Percentiles rank a stretch among this genome's conserved stretches.
These are phyloP conservation scores for Psilopsiagon aurifrons DNA, from an alignment of 2,113 vertebrate genomes.

Conservation along the genomic window DNA sequence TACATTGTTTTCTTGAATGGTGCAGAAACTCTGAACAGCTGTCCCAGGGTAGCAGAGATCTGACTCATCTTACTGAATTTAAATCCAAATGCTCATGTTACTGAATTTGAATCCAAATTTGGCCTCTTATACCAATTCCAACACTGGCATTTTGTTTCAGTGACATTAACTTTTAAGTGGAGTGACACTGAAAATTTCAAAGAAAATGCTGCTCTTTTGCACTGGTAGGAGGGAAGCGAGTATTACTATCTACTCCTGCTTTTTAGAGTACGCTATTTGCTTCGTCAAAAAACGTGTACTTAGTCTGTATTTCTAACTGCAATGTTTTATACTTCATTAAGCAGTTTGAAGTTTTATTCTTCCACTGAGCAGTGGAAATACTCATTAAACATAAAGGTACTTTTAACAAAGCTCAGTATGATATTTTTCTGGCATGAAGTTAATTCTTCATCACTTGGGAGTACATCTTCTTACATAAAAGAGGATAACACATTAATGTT, in stretches of 20 bases:
- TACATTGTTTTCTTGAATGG: not conserved
- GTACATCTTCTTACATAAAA: not conserved
- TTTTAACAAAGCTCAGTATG: not conserved
- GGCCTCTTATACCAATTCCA: not conserved
- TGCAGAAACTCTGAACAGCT: not conserved
- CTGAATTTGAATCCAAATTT: not conserved
- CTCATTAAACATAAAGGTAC: not conserved
- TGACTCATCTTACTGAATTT: not conserved
- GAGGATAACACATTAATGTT: not conserved
- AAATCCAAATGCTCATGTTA: not conserved
- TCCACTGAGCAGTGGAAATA: not conserved
- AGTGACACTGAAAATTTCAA: not conserved
- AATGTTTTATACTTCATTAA: not conserved
- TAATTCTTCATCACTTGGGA: not conserved
- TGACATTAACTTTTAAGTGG: not conserved
- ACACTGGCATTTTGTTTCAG: not conserved
- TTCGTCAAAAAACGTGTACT: not conserved
- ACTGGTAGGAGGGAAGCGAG: not conserved
- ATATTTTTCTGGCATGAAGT: not conserved
- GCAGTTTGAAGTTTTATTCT: not conserved
- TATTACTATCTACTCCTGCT: not conserved
- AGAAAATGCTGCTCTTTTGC: not conserved
- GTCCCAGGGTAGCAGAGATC: not conserved
- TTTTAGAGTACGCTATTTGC: not conserved
- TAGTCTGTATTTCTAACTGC: not conserved